phyloP scores from a whole-genome alignment of 2,888 invertebrate species.

The Tanypteryx hageni region DNA sequence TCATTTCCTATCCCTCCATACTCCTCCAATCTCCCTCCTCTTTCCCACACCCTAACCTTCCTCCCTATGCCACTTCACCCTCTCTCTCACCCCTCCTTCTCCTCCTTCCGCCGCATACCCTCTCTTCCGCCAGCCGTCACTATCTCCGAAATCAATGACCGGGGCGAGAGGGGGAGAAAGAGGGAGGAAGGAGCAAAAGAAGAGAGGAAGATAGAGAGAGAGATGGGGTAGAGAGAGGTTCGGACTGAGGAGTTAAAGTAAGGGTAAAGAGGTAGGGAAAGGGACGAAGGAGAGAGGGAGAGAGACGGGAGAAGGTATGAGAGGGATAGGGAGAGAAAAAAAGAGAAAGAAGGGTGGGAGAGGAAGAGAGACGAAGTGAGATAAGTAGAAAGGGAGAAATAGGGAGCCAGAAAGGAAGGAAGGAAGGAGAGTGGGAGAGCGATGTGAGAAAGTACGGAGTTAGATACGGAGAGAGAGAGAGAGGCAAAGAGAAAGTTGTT shows the following conservation, averaged over 20 bases:
- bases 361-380: background rate
- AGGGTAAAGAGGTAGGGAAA: background rate
- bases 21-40: too few relatives aligned
- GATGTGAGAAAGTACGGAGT: too few relatives aligned
- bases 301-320: background rate
- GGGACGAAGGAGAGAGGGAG: background rate
- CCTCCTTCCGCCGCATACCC: background rate
- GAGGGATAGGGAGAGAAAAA: background rate
- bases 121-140: slow-evolving; percentile 41
- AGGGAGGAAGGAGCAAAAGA: background rate
- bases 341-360: background rate
- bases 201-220: background rate
- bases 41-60: background rate
- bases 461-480: too few relatives aligned
- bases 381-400: background rate
- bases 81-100: background rate
- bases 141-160: slow-evolving; percentile 62
- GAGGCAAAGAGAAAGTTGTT: too few relatives aligned
- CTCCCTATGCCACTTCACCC: background rate
- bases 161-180: slow-evolving; percentile 10
- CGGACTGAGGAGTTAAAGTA: too few relatives aligned
- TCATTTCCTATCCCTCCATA: background rate
- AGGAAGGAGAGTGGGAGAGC: background rate
- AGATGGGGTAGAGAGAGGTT: background rate
- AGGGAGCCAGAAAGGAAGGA: background rate